Percentiles rank a stretch among this genome's conserved stretches.
Conservation (phyloP, 2,113 vertebrate genomes). For the Mirza zaza region DNA sequence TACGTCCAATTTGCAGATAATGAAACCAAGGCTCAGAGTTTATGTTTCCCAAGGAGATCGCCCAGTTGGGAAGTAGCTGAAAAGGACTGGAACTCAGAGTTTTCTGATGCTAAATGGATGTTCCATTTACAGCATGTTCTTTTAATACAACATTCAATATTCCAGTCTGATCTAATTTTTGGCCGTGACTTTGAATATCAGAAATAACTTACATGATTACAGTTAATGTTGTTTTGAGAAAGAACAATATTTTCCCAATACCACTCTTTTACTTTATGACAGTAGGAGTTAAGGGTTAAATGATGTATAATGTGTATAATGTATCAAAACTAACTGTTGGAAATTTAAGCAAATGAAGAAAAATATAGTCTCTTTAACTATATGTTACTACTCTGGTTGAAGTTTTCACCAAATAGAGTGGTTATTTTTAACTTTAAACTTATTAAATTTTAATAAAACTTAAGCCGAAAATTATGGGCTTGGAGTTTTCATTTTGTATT, state of each 20-base stretch:
- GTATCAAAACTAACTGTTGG: background rate
- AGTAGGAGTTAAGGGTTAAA: background rate
- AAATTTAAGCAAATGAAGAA: slow-evolving; percentile 23
- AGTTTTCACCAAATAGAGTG: background rate
- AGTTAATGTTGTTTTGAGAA: background rate
- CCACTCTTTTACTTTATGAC: background rate
- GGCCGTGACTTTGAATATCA: background rate
- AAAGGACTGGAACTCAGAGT: background rate
- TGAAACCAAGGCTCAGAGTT: background rate
- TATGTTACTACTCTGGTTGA: background rate
- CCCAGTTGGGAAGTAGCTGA: background rate
- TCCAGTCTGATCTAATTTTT: background rate
- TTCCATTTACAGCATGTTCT: background rate
- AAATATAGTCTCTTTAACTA: background rate
- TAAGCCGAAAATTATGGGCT: background rate
- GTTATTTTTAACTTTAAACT: background rate
- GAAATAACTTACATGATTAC: slow-evolving; percentile 12
- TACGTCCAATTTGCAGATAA: background rate
- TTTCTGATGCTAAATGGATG: background rate
- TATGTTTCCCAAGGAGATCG: background rate
- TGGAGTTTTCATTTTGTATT: background rate
- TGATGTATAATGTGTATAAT: background rate
- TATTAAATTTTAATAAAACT: background rate
- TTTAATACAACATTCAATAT: background rate
- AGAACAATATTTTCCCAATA: background rate